A percentile compares a stretch with the other conserved stretches of the same genome.
phyloP scores from a whole-genome alignment of 2,888 invertebrate species.

The Acronicta leporina region DNA sequence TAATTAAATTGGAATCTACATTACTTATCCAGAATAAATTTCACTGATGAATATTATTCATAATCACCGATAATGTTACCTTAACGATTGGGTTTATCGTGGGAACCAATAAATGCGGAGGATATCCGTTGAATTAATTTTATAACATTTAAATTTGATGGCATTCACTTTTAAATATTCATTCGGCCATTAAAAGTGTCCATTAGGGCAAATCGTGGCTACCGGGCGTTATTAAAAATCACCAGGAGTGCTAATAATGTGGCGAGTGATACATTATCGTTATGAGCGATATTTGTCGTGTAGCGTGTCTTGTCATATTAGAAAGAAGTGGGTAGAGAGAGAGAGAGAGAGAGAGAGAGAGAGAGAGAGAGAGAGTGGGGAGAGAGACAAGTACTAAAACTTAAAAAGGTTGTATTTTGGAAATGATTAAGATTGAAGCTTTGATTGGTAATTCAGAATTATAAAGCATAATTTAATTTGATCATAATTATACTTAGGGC shows the following conservation, averaged over 20 bases:
- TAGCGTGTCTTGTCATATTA: neutral
- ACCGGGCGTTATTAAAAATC: constrained; percentile 73
- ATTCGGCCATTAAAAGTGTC: constrained; percentile 79
- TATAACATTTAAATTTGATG: constrained; percentile 78
- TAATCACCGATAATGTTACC: constrained; percentile 60
- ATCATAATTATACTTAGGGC: no score
- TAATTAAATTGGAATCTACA: constrained; percentile 10
- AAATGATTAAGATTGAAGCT: no score
- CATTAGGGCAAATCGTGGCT: constrained; percentile 76
- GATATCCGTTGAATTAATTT: constrained; percentile 70
- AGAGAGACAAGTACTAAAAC: no score
- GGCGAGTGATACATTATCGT: constrained; percentile 35
- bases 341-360: no score
- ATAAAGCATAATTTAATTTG: no score
- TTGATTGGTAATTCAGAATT: no score
- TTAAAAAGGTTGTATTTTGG: no score
- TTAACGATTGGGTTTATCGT: constrained; percentile 56
- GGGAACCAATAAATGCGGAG: constrained; percentile 62
- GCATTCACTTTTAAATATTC: constrained; percentile 79
- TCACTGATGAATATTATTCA: constrained; percentile 51
- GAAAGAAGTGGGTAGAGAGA: no score
- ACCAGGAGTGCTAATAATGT: constrained; percentile 53
- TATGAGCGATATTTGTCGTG: constrained; percentile 23
- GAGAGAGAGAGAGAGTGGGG: no score
- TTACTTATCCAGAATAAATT: constrained; percentile 32